These are phyloP conservation scores for Carpatolechia fugitivella DNA, from an alignment of 2,888 invertebrate species.

Conservation along the genomic window DNA sequence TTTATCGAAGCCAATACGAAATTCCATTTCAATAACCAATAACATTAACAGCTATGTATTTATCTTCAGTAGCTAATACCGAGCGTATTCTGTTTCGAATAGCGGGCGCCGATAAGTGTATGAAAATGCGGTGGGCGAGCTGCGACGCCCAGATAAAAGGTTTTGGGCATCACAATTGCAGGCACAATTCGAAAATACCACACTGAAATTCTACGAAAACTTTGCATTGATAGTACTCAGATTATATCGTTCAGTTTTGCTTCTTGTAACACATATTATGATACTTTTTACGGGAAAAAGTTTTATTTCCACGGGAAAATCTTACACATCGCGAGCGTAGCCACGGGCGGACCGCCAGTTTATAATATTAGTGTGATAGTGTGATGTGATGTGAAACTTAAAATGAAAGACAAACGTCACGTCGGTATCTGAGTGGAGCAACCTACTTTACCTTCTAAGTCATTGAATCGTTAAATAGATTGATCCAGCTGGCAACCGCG, in stretches of 20 bases:
- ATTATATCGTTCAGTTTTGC: slow-evolving; percentile 71
- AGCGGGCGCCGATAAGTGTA: slow-evolving; percentile 53
- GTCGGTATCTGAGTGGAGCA: too few relatives aligned
- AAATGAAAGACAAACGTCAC: too few relatives aligned
- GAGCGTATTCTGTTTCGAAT: slow-evolving; percentile 39
- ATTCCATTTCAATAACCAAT: background rate
- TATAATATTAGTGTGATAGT: too few relatives aligned
- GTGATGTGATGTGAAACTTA: too few relatives aligned
- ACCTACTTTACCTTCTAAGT: background rate
- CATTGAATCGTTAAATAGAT: background rate
- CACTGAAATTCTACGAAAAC: background rate
- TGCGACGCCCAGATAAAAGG: slow-evolving; percentile 58
- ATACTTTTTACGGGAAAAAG: too few relatives aligned
- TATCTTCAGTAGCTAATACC: slow-evolving; percentile 8
- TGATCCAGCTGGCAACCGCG: background rate
- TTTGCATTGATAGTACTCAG: too few relatives aligned
- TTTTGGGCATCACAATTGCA: slow-evolving; percentile 23
- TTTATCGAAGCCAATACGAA: too few relatives aligned
- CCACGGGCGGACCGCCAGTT: too few relatives aligned
- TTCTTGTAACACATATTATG: too few relatives aligned
- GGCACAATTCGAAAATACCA: background rate
- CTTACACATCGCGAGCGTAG: too few relatives aligned
- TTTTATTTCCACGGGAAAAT: too few relatives aligned
- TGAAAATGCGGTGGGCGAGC: slow-evolving; percentile 55
- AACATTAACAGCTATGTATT: background rate